phyloP scores from a whole-genome alignment of 2,888 invertebrate species.

The Eupithecia tripunctaria region DNA sequence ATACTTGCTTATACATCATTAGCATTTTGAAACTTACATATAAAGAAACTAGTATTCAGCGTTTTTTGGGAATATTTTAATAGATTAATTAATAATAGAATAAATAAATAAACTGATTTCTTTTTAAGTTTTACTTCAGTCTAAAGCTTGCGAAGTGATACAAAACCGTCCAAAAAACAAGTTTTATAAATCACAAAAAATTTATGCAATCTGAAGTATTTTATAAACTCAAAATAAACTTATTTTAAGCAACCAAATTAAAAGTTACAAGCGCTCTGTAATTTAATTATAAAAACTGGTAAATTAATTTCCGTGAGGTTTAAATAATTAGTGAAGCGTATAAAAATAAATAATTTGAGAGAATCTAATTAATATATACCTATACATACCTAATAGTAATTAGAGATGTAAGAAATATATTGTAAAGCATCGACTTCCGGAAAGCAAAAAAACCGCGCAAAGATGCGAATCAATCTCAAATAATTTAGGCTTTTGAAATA shows the following conservation, averaged over 20 bases:
- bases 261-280: slow-evolving; percentile 10
- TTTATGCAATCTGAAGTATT: not conserved
- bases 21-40: not conserved
- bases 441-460: not conserved
- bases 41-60: not conserved
- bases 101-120: no score
- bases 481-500: not conserved
- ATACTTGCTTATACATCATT: not conserved
- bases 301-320: slow-evolving; percentile 26
- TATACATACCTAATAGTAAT: not conserved
- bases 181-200: not conserved
- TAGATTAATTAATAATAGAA: not conserved
- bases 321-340: slow-evolving; percentile 27
- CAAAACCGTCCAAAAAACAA: not conserved
- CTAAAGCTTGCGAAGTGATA: no score
- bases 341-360: slow-evolving; percentile 20
- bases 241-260: not conserved
- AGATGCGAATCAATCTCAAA: not conserved
- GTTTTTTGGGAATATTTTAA: not conserved
- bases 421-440: slow-evolving; percentile 15
- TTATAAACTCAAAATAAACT: not conserved
- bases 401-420: slow-evolving; percentile 12
- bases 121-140: no score
- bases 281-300: slow-evolving; percentile 21
- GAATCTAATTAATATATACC: slow-evolving; percentile 11